Conservation (phyloP, 2,113 vertebrate species). For the chimpanzee (Pan troglodytes) region DNA sequence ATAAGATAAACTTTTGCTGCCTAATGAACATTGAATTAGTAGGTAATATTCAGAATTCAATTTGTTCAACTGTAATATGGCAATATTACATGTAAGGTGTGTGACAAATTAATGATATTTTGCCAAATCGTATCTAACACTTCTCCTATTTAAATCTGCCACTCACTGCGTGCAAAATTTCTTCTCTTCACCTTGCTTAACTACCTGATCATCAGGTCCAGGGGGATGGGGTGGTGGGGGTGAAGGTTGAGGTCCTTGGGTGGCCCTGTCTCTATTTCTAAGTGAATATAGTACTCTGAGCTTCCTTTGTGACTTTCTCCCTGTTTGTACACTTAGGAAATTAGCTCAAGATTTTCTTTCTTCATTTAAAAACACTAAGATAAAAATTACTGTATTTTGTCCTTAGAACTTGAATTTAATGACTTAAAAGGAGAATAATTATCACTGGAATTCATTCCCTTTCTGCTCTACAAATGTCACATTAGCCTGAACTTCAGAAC, state of each 20-base stretch:
- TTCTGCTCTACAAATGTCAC: neutral
- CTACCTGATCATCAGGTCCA: neutral
- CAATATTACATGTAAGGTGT: neutral
- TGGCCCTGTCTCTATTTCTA: neutral
- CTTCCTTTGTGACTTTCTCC: neutral
- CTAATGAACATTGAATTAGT: neutral
- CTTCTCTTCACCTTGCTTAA: neutral
- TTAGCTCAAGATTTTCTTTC: neutral
- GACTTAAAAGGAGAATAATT: neutral
- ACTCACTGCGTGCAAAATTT: neutral
- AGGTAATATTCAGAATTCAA: neutral
- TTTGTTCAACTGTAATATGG: neutral
- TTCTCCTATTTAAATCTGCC: neutral
- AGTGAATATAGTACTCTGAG: neutral
- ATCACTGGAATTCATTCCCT: neutral
- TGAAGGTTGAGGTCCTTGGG: neutral
- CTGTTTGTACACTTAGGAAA: neutral
- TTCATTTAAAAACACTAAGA: neutral
- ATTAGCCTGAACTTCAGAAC: neutral
- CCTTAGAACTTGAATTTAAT: neutral
- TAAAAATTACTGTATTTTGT: neutral
- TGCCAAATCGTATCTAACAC: neutral
- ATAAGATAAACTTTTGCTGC: neutral
- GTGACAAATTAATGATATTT: neutral
- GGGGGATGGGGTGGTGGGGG: accelerated